These are phyloP conservation scores for Pogonomyrmex californicus DNA, from an alignment of 1,140 invertebrate genomes.

Conservation along the genomic window DNA sequence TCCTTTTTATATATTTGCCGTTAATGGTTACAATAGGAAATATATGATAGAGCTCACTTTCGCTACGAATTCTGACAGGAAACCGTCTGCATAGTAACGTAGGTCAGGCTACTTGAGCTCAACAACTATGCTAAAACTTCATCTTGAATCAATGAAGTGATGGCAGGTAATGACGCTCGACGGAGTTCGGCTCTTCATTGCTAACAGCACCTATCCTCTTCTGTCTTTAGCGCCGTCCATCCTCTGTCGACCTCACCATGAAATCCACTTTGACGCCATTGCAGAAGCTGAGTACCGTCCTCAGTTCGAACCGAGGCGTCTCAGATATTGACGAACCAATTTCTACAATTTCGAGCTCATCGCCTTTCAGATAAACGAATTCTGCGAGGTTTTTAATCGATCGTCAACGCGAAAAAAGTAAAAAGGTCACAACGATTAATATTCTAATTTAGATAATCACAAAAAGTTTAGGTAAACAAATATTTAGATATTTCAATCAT, in stretches of 20 bases:
- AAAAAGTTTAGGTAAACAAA: too few species aligned
- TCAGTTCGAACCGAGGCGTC: constrained; percentile 45
- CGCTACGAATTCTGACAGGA: constrained; percentile 35
- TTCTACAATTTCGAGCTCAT: constrained; percentile 53
- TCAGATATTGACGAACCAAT: constrained; percentile 64
- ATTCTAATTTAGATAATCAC: neutral
- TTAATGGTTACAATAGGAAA: constrained; percentile 9
- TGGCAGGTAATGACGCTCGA: constrained; percentile 70
- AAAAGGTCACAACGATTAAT: neutral
- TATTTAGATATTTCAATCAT: neutral
- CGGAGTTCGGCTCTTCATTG: constrained; percentile 65
- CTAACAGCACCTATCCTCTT: constrained; percentile 49
- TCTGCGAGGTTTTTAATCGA: constrained; percentile 4
- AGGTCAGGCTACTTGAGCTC: constrained; percentile 47
- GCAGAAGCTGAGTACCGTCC: constrained; percentile 64
- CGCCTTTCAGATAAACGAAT: constrained; percentile 8
- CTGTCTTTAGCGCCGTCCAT: constrained; percentile 49
- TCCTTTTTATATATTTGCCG: neutral
- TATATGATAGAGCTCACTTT: constrained; percentile 31
- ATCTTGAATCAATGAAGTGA: constrained; percentile 70
- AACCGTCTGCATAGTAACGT: constrained; percentile 2
- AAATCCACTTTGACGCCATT: constrained; percentile 71
- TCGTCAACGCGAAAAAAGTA: neutral
- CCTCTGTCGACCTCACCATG: constrained; percentile 65
- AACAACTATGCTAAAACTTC: constrained; percentile 69